phyloP scores from a whole-genome alignment of 2,888 invertebrate species.

The Apotomis capreana region DNA sequence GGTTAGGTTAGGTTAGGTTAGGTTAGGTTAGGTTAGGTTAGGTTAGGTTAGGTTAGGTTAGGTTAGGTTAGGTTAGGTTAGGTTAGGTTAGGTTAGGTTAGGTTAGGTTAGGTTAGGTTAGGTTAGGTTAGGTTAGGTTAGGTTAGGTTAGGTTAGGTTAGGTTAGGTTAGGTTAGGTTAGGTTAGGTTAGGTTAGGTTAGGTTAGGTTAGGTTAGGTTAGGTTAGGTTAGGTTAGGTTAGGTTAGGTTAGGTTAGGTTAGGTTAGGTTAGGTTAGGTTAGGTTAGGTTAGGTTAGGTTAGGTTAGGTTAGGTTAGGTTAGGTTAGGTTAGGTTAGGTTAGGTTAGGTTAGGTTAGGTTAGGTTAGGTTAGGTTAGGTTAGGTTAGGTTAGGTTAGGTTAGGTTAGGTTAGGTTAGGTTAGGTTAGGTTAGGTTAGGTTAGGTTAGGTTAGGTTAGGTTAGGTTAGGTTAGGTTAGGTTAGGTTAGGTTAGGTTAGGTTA shows the following conservation, averaged over 20 bases:
- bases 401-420: constrained; percentile 42
- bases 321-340: constrained; percentile 42
- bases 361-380: constrained; percentile 42
- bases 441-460: constrained; percentile 10
- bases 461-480: constrained; percentile 38
- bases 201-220: constrained; percentile 41
- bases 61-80: constrained; percentile 3
- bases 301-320: constrained; percentile 42
- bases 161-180: constrained; percentile 27
- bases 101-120: constrained; percentile 19
- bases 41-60: too few relatives aligned
- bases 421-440: constrained; percentile 37
- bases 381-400: constrained; percentile 42
- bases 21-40: constrained; percentile 5
- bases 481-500: constrained; percentile 41
- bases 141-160: constrained; percentile 28
- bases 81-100: constrained; percentile 19
- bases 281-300: constrained; percentile 42
- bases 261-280: constrained; percentile 42
- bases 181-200: constrained; percentile 40
- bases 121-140: constrained; percentile 23
- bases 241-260: constrained; percentile 42
- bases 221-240: constrained; percentile 40
- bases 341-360: constrained; percentile 41
- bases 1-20: constrained; percentile 6